A percentile compares a stretch with the other conserved stretches of the same genome.
Conservation (phyloP, 1,140 invertebrate genomes). For the Magallana ariakensis region DNA sequence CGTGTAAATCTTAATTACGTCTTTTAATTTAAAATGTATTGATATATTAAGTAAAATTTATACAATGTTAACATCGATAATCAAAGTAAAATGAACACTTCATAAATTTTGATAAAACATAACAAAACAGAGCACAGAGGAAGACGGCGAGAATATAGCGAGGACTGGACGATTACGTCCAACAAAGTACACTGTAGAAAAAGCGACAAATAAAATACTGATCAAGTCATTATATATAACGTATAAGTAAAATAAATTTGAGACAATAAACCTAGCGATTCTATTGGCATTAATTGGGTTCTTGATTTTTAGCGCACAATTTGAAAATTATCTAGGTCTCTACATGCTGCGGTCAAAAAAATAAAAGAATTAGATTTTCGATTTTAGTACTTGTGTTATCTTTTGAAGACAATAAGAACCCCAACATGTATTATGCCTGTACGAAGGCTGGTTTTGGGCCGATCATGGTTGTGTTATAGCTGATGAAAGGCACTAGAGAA, state of each 20-base stretch:
- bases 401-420: not conserved
- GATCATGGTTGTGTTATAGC: no score
- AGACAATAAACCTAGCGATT: no score
- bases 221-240: not conserved
- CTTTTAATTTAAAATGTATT: slow-evolving; percentile 16
- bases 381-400: no score
- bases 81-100: slow-evolving; percentile 31
- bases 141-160: not conserved
- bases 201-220: not conserved
- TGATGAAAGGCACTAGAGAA: slow-evolving; percentile 18
- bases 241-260: no score
- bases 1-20: no score
- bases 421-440: not conserved
- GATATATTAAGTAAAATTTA: slow-evolving; percentile 28
- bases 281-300: no score
- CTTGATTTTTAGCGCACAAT: no score
- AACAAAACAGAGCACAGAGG: not conserved
- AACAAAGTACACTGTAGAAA: not conserved
- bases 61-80: slow-evolving; percentile 16
- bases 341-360: no score
- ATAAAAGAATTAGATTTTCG: no score
- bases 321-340: no score
- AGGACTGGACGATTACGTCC: not conserved
- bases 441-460: not conserved
- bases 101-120: slow-evolving; percentile 32